Base-by-base conservation (phyloP, 2,113 vertebrate species). In the Nanorana parkeri region DNA sequence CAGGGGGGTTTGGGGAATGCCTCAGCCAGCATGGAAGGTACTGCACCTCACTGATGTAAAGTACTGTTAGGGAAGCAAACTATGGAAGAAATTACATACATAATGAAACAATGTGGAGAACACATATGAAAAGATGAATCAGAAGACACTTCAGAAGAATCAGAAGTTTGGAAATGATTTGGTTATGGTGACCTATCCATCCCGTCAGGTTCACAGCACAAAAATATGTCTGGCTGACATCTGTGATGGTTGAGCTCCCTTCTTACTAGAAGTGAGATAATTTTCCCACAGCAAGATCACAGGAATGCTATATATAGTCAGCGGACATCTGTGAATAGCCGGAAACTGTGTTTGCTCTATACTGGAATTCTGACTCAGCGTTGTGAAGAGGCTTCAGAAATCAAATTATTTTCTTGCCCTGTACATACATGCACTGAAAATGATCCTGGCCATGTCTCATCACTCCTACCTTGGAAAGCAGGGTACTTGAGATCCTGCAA, bases 111-210 rank as follows among this genome's bases (percentile, higher is more conserved):
- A 17, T 55, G 24, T 68, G 24, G 4, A 47, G 29, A 78, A 78
- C 61, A 79, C 36, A 68, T 58, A 52, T 56, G 26, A 78, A 58
- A 68, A 55, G 64, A 68, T 68, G 65, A 79, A 36, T 68, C 77
- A 79, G 54, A 68, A 19, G n/a, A 11, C n/a, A n/a, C n/a, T n/a
- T n/a, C n/a, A n/a, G n/a, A n/a, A n/a, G n/a, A n/a, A n/a, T n/a
- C n/a, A 8, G 3, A 41, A 60, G 77, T 47, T 47, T 47, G 26
- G 20, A 55, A 41, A 51, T 77, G 60, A 36, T 8, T 36, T 17
- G 29, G 29, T 24, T 20, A 64, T 63, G 58, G 23, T 60, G 21
- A 56, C 11, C 56, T 24, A 56, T 76, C 29, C 17, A 36, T 63
- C 21, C 41, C 58, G 51, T 63, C 29, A 63, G 56, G 23, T 63